phyloP scores from a whole-genome alignment of 2,113 vertebrate species.

The Thryonomys swinderianus region DNA sequence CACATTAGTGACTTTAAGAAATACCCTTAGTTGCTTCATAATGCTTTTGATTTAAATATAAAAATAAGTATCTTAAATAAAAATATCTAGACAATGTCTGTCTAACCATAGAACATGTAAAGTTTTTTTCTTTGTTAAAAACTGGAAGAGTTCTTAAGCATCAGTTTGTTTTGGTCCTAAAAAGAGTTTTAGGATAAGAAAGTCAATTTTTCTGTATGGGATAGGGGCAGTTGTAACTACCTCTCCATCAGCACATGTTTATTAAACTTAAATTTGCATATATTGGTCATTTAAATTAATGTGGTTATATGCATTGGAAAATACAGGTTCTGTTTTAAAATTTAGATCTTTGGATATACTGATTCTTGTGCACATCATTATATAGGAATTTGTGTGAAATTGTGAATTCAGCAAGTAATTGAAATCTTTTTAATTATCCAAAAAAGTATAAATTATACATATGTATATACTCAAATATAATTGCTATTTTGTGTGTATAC shows the following conservation, averaged over 20 bases:
- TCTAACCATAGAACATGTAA: constrained; percentile 48
- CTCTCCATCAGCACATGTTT: not conserved
- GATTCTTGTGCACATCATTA: constrained; percentile 29
- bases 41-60: constrained; percentile 74
- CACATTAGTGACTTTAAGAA: not conserved
- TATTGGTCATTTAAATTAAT: constrained; percentile 30
- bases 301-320: constrained; percentile 28
- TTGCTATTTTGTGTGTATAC: not conserved
- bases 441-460: constrained; percentile 1
- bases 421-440: constrained; percentile 40
- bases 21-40: constrained; percentile 48
- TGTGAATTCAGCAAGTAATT: constrained; percentile 46
- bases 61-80: constrained; percentile 72
- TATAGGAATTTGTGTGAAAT: constrained; percentile 13
- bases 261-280: constrained; percentile 48
- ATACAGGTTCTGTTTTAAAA: not conserved
- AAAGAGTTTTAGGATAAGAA: constrained; percentile 64
- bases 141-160: constrained; percentile 61
- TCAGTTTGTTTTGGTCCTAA: constrained; percentile 69
- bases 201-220: constrained; percentile 70
- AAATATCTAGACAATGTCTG: constrained; percentile 63
- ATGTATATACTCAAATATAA: not conserved
- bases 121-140: constrained; percentile 73
- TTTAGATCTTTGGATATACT: not conserved
- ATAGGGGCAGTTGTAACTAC: not conserved